Percentiles rank a stretch among this genome's conserved stretches.
Conservation (phyloP, 53 echinoderm and acorn worm genomes). For the Antedon mediterranea region DNA sequence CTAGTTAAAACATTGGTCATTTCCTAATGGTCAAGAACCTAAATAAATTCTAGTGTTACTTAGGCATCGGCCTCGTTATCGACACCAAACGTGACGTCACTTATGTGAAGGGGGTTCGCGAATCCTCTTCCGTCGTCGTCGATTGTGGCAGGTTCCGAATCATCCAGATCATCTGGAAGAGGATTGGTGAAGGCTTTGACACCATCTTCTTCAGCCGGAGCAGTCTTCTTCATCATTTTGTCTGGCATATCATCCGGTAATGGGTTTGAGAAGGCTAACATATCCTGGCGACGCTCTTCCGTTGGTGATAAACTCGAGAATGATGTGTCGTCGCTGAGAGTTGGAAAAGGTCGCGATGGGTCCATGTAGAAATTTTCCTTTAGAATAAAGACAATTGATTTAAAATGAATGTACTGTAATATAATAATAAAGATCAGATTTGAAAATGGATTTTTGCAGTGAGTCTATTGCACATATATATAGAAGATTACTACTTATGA, state of each 20-base stretch:
- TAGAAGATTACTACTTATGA: too few species aligned
- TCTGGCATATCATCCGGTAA: background rate
- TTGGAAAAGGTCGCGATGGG: background rate
- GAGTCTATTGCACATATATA: too few species aligned
- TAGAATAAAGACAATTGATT: background rate
- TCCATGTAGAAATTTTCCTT: background rate
- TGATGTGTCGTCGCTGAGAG: background rate
- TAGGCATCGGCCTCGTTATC: background rate
- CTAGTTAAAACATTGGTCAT: too few species aligned
- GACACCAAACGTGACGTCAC: background rate
- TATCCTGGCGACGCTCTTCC: background rate
- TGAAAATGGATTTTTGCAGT: too few species aligned
- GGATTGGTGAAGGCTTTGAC: conserved; percentile 23
- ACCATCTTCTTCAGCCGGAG: conserved; percentile 13
- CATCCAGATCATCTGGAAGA: background rate
- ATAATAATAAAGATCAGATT: too few species aligned
- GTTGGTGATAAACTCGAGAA: background rate
- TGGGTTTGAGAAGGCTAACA: background rate
- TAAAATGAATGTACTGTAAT: too few species aligned
- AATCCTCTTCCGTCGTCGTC: background rate
- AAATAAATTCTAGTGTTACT: background rate
- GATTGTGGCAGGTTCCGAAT: background rate
- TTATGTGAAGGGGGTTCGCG: background rate
- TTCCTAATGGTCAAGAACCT: too few species aligned
- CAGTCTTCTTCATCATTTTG: background rate